Evolutionary conservation across 2,113 vertebrate genomes (phyloP).

Genomic region (Hassar affinis): DNA sequence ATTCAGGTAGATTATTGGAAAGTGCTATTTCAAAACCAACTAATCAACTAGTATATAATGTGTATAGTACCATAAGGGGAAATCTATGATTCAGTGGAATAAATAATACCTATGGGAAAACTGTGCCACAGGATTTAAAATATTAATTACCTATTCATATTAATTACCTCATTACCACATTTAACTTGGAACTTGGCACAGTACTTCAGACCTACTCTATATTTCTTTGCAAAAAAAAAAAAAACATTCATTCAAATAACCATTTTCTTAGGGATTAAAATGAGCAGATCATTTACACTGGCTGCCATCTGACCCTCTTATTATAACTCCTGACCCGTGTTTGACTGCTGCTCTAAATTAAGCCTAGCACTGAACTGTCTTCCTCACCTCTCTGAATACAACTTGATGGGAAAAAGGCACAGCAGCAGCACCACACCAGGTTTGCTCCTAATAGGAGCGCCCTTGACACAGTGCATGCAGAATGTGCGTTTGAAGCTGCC

Average conservation of each 20-base stretch:
- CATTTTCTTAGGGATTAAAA: slow-evolving; percentile 48
- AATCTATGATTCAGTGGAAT: not conserved
- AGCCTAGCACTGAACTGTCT: slow-evolving; percentile 32
- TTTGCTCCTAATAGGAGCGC: slow-evolving; percentile 43
- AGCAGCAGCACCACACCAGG: slow-evolving; percentile 27
- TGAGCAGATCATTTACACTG: slow-evolving; percentile 34
- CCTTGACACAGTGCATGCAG: slow-evolving; percentile 28
- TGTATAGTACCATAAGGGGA: not conserved
- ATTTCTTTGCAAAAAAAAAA: slow-evolving; percentile 39
- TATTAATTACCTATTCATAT: not conserved
- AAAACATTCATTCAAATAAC: slow-evolving; percentile 51
- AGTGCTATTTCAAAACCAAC: not conserved
- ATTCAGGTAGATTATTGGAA: not conserved
- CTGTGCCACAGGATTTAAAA: not conserved
- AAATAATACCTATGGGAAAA: not conserved
- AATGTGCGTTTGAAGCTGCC: slow-evolving; percentile 43
- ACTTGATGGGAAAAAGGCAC: slow-evolving; percentile 43
- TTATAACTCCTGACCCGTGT: slow-evolving; percentile 33
- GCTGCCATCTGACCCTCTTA: slow-evolving; percentile 41
- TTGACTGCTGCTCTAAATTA: slow-evolving; percentile 40
- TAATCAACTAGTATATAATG: not conserved
- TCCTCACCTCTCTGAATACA: slow-evolving; percentile 23
- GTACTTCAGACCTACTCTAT: slow-evolving; percentile 2
- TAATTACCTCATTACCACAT: slow-evolving; percentile 8
- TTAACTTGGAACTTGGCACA: not conserved